phyloP scores from a whole-genome alignment of 2,888 invertebrate species.

The Coleophora deauratella region DNA sequence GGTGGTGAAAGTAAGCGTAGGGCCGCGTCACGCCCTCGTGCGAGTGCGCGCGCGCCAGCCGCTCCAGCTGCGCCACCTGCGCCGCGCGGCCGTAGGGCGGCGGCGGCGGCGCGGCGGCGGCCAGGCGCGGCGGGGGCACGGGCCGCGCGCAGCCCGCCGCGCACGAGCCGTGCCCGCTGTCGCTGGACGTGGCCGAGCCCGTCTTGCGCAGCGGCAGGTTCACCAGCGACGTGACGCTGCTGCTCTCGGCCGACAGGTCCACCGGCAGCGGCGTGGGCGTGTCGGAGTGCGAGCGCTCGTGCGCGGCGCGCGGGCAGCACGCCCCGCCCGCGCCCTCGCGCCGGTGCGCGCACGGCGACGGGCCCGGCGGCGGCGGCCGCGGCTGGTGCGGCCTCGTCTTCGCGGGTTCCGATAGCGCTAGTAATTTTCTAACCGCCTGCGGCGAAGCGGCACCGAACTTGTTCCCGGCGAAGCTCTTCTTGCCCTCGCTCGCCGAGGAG shows the following conservation, averaged over 20 bases:
- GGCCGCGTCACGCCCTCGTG: conserved; percentile 89
- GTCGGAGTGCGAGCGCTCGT: conserved; percentile 92
- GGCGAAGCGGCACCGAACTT: conserved; percentile 95
- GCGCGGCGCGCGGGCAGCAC: conserved; percentile 77
- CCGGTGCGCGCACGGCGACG: conserved; percentile 78
- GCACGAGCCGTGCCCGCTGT: conserved; percentile 90
- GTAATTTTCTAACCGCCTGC: conserved; percentile 95
- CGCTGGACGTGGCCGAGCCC: conserved; percentile 93
- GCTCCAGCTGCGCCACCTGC: conserved; percentile 88
- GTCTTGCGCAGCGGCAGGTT: conserved; percentile 92
- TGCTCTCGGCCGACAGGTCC: conserved; percentile 94
- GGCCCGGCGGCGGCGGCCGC: conserved; percentile 76
- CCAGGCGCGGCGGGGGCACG: conserved; percentile 82
- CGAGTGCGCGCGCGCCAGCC: conserved; percentile 87
- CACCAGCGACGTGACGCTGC: conserved; percentile 94
- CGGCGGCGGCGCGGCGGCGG: conserved; percentile 76
- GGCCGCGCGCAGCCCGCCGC: conserved; percentile 72
- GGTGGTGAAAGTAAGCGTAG: conserved; percentile 77
- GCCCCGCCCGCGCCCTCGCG: conserved; percentile 74
- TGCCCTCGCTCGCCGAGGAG: conserved; percentile 87
- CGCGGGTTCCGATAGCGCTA: conserved; percentile 90
- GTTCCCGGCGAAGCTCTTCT: conserved; percentile 75
- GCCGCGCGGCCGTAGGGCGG: conserved; percentile 87
- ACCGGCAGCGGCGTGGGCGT: conserved; percentile 89
- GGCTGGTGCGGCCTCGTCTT: conserved; percentile 93